Evolutionary conservation across 1,140 invertebrate species (phyloP).

Genomic region (Scaptodrosophila lebanonensis): DNA sequence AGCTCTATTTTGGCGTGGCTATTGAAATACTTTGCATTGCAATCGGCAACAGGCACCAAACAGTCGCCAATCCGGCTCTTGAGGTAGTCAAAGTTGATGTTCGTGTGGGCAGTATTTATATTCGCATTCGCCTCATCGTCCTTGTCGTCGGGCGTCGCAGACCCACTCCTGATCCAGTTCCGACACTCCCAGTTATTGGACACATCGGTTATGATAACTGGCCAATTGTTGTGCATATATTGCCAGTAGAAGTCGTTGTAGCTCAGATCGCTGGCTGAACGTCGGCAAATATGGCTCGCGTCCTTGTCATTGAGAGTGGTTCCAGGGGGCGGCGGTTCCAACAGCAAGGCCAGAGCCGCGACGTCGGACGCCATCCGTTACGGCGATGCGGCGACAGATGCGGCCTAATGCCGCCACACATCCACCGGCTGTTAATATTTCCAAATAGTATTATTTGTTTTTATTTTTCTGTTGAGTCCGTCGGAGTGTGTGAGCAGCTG

Average conservation of each 20-base stretch:
- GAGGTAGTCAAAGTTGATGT: constrained; percentile 84
- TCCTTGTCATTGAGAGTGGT: not conserved
- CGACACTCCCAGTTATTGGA: constrained; percentile 81
- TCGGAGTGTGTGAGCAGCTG: no score
- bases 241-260: constrained; percentile 80
- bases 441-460: no score
- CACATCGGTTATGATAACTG: constrained; percentile 83
- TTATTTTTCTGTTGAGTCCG: no score
- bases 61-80: constrained; percentile 79
- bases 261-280: constrained; percentile 27
- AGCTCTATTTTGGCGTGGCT: constrained; percentile 84
- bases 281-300: constrained; percentile 18
- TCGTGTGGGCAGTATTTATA: constrained; percentile 39
- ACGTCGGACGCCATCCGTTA: constrained; percentile 38
- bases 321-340: constrained; percentile 25
- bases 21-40: constrained; percentile 84
- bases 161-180: constrained; percentile 78
- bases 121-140: constrained; percentile 8
- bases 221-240: constrained; percentile 81
- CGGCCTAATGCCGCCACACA: no score
- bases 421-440: no score
- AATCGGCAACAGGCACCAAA: constrained; percentile 87
- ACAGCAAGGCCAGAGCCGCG: constrained; percentile 25
- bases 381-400: not conserved
- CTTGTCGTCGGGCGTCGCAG: constrained; percentile 17